A percentile compares a stretch with the other conserved stretches of the same genome.
Evolutionary conservation across 2,113 vertebrate genomes (phyloP).

Genomic region (Syngnathus typhle): DNA sequence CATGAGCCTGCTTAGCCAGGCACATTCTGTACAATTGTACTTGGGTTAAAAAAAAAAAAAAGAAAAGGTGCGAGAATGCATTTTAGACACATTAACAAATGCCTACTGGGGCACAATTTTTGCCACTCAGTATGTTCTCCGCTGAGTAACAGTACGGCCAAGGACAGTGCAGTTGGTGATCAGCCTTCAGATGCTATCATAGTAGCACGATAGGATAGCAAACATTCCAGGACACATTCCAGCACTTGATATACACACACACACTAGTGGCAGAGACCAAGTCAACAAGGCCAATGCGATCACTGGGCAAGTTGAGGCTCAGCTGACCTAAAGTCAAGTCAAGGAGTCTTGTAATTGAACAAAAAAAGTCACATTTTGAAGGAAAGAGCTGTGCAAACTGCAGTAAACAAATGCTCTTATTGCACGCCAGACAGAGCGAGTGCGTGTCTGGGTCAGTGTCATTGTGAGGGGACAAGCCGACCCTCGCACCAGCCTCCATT

Average conservation of each 20-base stretch:
- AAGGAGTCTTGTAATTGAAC: neutral
- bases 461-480: conserved; percentile 20
- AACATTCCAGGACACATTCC: conserved; percentile 42
- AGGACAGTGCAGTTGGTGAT: conserved; percentile 29
- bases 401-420: conserved; percentile 1
- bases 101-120: neutral
- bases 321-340: conserved; percentile 17
- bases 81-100: conserved; percentile 19
- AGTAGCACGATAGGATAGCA: conserved; percentile 41
- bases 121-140: neutral
- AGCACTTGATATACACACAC: conserved; percentile 16
- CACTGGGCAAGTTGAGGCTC: conserved; percentile 19
- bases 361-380: neutral
- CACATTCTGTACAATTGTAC: conserved; percentile 46
- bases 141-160: neutral
- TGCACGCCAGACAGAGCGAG: neutral
- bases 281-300: conserved; percentile 14
- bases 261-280: conserved; percentile 19
- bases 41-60: conserved; percentile 28
- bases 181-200: conserved; percentile 17
- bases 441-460: conserved; percentile 13
- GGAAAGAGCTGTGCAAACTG: too few species aligned
- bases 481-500: conserved; percentile 11
- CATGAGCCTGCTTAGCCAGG: conserved; percentile 43
- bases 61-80: conserved; percentile 33